phyloP scores from a whole-genome alignment of 2,797 vertebrate genomes.

The Martes flavigula region DNA sequence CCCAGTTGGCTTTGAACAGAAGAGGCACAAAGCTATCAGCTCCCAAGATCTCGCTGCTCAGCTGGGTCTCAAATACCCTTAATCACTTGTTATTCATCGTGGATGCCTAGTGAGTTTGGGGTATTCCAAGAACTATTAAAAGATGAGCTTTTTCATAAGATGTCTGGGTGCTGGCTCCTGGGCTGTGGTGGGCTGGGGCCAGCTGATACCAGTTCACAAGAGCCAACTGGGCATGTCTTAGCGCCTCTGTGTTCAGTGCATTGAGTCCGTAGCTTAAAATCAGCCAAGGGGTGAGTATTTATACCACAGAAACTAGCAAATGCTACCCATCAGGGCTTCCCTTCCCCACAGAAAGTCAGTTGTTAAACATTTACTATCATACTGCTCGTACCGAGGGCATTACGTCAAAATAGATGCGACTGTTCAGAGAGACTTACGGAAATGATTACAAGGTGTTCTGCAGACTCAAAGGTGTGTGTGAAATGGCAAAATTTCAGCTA shows the following conservation, averaged over 20 bases:
- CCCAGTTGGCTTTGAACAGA: background rate
- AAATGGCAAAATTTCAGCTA: background rate
- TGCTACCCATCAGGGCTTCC: background rate
- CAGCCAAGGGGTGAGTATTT: background rate
- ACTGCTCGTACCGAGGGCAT: background rate
- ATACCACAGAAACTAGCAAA: constrained; percentile 26
- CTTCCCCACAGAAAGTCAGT: background rate
- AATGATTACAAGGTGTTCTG: background rate
- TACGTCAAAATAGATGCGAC: constrained; percentile 41
- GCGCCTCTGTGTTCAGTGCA: background rate
- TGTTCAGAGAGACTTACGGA: background rate
- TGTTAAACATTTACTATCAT: constrained; percentile 7
- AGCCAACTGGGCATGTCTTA: background rate
- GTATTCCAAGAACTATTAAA: constrained; percentile 6
- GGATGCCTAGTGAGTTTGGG: background rate
- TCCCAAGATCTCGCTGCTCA: background rate
- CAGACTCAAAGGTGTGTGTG: background rate
- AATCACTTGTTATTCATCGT: constrained; percentile 48
- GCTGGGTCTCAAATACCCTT: background rate
- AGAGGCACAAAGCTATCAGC: constrained; percentile 31
- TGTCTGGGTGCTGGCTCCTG: background rate
- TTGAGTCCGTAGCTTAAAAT: background rate
- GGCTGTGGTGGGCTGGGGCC: background rate
- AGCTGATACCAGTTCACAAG: background rate
- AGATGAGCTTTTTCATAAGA: background rate